Evolutionary conservation across 2,113 vertebrate genomes (phyloP).

Genomic region (Bolborhynchus lineola): DNA sequence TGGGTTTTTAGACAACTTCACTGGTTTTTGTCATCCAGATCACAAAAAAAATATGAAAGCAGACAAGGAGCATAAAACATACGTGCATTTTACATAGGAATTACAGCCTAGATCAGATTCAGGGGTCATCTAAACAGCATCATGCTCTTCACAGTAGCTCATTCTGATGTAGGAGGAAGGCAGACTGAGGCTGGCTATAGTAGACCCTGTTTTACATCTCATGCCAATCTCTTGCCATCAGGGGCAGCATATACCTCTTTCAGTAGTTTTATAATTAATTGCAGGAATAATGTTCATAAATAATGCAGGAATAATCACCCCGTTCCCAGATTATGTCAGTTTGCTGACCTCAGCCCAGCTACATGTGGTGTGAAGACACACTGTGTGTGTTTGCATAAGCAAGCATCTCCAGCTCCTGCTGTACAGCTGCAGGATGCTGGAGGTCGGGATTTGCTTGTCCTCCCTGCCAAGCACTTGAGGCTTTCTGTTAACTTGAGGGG

Average conservation of each 20-base stretch:
- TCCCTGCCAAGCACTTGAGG: neutral
- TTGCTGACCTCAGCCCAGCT: neutral
- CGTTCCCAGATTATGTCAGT: neutral
- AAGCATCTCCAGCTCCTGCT: accelerated
- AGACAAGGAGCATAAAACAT: neutral
- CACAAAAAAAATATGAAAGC: neutral
- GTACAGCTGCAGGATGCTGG: neutral
- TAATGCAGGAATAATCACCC: neutral
- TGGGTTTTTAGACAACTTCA: neutral
- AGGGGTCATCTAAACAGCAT: neutral
- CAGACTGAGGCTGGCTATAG: neutral
- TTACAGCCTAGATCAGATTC: neutral
- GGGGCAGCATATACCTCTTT: neutral
- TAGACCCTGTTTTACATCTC: neutral
- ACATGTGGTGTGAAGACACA: accelerated
- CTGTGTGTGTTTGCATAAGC: accelerated
- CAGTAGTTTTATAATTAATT: neutral
- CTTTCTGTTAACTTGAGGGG: neutral
- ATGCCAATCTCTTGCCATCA: neutral
- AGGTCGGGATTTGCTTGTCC: accelerated
- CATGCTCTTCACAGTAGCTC: neutral
- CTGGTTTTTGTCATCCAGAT: neutral
- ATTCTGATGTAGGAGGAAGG: accelerated
- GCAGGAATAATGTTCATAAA: neutral
- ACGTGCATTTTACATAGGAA: neutral